Base-by-base conservation (phyloP, 2,797 vertebrate genomes). In the Labroides dimidiatus region DNA sequence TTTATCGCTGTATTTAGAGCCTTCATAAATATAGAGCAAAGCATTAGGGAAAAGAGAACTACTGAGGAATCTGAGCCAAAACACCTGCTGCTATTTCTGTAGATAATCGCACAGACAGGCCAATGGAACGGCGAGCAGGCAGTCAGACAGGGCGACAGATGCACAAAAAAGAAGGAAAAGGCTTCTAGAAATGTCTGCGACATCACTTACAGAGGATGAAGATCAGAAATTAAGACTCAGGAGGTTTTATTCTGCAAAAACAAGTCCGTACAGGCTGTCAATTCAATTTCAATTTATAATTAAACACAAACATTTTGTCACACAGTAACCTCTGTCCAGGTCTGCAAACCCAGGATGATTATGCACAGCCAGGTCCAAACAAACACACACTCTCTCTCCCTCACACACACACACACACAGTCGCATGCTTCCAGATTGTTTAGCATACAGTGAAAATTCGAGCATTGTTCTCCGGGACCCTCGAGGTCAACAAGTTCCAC, bases 11-110 rank as follows among this genome's bases (percentile, higher is more conserved):
- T 84, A 87, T 92, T 91, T 92, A 92, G 88, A 89, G 78, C 78
- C 84, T 81, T 90, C 87, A 83, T 93, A 91, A 92, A 93, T 92
- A 93, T 87, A 80, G 75, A 84, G 87, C 86, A 87, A 89, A 86
- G 78, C 82, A 84, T 83, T 85, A 72, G 85, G 77, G 82, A 66
- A 64, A 69, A 57, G 69, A 51, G 59, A 85, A 73, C 10, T 42
- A 39, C 64, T 54, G 57, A 75, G 77, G 76, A 88, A 72, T 77
- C 67, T 12, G 56, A 70, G 73, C 80, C 51, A 39, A 82, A 77
- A 83, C 87, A 91, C 87, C 87, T 89, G 91, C 81, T 84, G 74
- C 64, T 81, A 45, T 87, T 83, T 78, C 61, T 71, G 74, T 43
- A 61, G 72, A 69, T 71, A 68, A 79, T 80, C 74, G 61, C 47